Base-by-base conservation (phyloP, 2,113 vertebrate species). In the Nothobranchius kuhntae region DNA sequence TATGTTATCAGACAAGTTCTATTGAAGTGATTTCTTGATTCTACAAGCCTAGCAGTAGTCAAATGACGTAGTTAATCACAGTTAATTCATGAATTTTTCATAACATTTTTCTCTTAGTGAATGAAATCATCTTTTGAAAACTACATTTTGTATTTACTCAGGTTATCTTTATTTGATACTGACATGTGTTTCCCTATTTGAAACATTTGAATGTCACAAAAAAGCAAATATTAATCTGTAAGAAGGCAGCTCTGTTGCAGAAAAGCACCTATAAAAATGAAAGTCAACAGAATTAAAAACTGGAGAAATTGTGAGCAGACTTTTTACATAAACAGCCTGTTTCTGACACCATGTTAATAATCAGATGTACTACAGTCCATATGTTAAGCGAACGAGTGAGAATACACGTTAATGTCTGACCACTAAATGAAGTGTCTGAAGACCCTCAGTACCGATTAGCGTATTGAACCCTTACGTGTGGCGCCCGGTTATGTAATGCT, bases 391-490 rank as follows among this genome's bases (percentile, higher is more conserved):
- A 30, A 30, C 4, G 8, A 53, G 24, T 36, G 40, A 44, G 13
- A 15, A 9, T 64, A 53, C 24, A 21, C 45, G 68, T 87, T 78
- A 83, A 85, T 52, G 52, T 52, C 78, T 87, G 26, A 84, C 77
- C 36, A 74, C 44, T 67, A 74, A 75, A 82, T 75, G 70, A 64
- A 73, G 76, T 62, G 62, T 40, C 15, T 56, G 53, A 77, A 65
- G 73, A 72, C 46, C 53, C 61, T 86, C 73, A 77, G 83, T 89
- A 85, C 45, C 2, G 35, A 1, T 0, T 55, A 36, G 53, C 71
- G 65, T 46, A 10, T 30, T 81, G 83, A 87, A 78, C 80, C 56
- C 44, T 1, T 65, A 71, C 57, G 67, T 53, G 44, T 13, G 13
- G 10, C 46, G 55, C 38, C 36, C 15, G 13, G 6, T 86, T 87